phyloP scores from a whole-genome alignment of 2,888 invertebrate genomes.

The Papilio demoleus region DNA sequence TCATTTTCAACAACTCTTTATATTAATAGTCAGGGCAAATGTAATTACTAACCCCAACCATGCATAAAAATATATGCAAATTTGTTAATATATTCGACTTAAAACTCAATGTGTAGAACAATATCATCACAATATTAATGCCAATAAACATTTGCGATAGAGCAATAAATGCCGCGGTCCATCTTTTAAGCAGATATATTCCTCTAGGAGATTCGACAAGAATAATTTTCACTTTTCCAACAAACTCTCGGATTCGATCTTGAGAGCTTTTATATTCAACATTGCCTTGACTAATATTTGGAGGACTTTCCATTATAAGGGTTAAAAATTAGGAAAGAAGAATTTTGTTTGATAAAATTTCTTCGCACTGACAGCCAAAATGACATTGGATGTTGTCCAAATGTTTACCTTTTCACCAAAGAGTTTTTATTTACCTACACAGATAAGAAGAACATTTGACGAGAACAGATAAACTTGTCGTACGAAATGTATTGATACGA shows the following conservation, averaged over 20 bases:
- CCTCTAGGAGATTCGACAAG: slow-evolving; percentile 57
- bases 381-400: slow-evolving; percentile 23
- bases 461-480: slow-evolving; percentile 22
- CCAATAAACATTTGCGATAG: slow-evolving; percentile 58
- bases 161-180: slow-evolving; percentile 52
- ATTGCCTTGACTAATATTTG: slow-evolving; percentile 12
- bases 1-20: too few relatives aligned
- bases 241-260: slow-evolving; percentile 53
- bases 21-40: too few relatives aligned
- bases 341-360: slow-evolving; percentile 20
- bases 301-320: slow-evolving; percentile 6
- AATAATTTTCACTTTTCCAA: slow-evolving; percentile 67
- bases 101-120: slow-evolving; percentile 54
- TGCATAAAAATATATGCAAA: slow-evolving; percentile 59
- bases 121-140: slow-evolving; percentile 49
- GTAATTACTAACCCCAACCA: slow-evolving; percentile 58
- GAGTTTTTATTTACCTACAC: neutral
- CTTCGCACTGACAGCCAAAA: neutral
- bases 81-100: slow-evolving; percentile 46
- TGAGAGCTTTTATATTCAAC: slow-evolving; percentile 21
- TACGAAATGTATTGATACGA: slow-evolving; percentile 20
- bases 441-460: slow-evolving; percentile 1
- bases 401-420: slow-evolving; percentile 5
- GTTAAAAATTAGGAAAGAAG: neutral
- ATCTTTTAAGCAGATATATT: slow-evolving; percentile 49